phyloP scores from a whole-genome alignment of 2,797 vertebrate genomes.

The Sebastes alutus region DNA sequence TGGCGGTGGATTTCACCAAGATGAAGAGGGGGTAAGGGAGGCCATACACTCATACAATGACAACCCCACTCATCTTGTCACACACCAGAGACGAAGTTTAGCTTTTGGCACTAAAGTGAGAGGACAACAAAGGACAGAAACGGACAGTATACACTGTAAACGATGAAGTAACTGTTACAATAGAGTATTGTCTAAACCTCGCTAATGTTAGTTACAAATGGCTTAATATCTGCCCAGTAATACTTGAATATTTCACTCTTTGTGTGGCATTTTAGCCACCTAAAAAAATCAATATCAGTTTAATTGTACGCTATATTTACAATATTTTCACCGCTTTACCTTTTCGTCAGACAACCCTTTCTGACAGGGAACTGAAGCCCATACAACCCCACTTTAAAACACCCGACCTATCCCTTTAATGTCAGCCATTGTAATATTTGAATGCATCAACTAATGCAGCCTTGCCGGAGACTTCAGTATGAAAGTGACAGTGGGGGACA shows the following conservation, averaged over 20 bases:
- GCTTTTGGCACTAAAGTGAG: background rate
- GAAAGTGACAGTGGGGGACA: background rate
- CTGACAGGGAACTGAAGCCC: too few relatives aligned
- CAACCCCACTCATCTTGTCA: conserved; percentile 4
- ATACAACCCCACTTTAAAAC: too few relatives aligned
- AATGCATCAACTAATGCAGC: background rate
- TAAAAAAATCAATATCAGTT: too few relatives aligned
- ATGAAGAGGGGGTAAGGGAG: conserved; percentile 91
- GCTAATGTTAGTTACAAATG: background rate
- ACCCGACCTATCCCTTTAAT: background rate
- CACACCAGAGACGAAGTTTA: background rate
- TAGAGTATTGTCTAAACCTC: background rate
- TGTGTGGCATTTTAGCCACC: background rate
- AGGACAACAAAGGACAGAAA: background rate
- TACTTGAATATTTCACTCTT: background rate
- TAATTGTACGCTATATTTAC: too few relatives aligned
- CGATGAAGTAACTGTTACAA: background rate
- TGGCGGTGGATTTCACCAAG: conserved; percentile 96
- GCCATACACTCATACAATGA: background rate
- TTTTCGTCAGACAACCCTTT: too few relatives aligned
- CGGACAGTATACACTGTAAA: background rate
- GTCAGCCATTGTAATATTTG: background rate
- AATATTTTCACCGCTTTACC: too few relatives aligned
- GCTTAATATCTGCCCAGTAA: background rate
- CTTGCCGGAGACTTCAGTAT: background rate